Evolutionary conservation across 2,797 vertebrate genomes (phyloP).

Genomic region (Hydrolagus colliei): DNA sequence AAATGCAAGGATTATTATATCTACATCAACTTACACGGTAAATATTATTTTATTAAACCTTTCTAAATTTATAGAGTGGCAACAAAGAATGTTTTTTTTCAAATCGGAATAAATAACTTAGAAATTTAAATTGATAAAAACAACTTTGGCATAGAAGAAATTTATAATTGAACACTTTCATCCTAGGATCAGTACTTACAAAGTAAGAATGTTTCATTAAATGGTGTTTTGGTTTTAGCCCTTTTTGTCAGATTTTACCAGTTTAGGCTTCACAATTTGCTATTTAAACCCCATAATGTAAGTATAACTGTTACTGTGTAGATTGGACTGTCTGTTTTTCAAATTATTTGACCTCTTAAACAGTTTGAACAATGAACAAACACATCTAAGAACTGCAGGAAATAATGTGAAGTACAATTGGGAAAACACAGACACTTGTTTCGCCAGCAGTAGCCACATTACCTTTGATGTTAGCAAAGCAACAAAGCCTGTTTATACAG

Average conservation of each 20-base stretch:
- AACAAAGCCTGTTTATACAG: conserved; percentile 30
- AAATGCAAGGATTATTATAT: not conserved
- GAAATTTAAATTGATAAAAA: not conserved
- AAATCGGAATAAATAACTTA: not conserved
- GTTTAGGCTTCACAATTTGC: too few species aligned
- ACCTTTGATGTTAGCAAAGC: conserved; percentile 20
- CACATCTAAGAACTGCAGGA: conserved; percentile 31
- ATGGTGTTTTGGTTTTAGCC: not conserved
- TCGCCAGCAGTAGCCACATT: not conserved
- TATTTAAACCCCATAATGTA: not conserved
- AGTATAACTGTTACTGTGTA: not conserved
- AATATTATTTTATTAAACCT: not conserved
- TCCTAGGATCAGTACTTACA: not conserved
- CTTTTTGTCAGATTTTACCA: too few species aligned
- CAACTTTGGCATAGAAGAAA: not conserved
- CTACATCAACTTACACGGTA: not conserved
- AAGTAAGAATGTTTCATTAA: not conserved
- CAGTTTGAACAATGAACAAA: conserved; percentile 38
- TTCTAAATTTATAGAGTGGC: not conserved
- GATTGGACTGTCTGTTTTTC: conserved; percentile 37
- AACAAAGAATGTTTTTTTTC: not conserved
- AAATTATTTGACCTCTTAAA: conserved; percentile 34
- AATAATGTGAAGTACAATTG: conserved; percentile 12
- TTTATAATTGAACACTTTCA: not conserved
- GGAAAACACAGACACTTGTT: conserved; percentile 30